These are phyloP conservation scores for Griposia aprilina DNA, from an alignment of 2,888 invertebrate genomes.

Conservation along the genomic window DNA sequence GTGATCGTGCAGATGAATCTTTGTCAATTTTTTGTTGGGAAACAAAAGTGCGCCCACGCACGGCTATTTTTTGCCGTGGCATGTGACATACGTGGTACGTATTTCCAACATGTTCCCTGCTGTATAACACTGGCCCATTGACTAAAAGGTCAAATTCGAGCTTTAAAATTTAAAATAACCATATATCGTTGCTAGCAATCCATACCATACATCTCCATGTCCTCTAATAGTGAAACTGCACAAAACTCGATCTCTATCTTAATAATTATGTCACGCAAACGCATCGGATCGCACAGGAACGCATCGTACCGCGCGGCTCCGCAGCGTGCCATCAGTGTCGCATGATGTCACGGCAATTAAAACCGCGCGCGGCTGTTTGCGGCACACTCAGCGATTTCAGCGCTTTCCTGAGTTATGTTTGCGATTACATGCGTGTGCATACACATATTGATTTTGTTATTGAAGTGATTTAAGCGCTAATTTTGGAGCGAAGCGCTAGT, in stretches of 20 bases:
- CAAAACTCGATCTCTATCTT: neutral
- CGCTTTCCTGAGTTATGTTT: slow-evolving; percentile 44
- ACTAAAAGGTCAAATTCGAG: neutral
- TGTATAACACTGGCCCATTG: neutral
- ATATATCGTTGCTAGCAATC: neutral
- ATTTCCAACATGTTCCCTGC: neutral
- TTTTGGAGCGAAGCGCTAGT: slow-evolving; percentile 21
- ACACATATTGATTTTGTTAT: slow-evolving; percentile 43
- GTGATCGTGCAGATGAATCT: neutral
- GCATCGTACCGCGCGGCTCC: neutral
- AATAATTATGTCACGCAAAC: neutral
- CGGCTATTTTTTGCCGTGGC: neutral
- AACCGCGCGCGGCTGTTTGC: slow-evolving; percentile 37
- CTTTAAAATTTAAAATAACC: neutral
- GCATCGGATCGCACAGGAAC: slow-evolving; percentile 6
- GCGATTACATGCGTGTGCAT: slow-evolving; percentile 26
- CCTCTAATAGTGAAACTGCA: neutral
- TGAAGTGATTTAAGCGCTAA: slow-evolving; percentile 22
- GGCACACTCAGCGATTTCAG: slow-evolving; percentile 45
- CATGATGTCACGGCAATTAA: slow-evolving; percentile 49
- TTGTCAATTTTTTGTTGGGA: no score
- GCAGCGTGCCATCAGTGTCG: slow-evolving; percentile 7
- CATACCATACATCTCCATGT: neutral
- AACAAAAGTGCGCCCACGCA: neutral
- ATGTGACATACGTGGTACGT: neutral